phyloP scores from a whole-genome alignment of 2,113 vertebrate genomes.

The Daubentonia madagascariensis region DNA sequence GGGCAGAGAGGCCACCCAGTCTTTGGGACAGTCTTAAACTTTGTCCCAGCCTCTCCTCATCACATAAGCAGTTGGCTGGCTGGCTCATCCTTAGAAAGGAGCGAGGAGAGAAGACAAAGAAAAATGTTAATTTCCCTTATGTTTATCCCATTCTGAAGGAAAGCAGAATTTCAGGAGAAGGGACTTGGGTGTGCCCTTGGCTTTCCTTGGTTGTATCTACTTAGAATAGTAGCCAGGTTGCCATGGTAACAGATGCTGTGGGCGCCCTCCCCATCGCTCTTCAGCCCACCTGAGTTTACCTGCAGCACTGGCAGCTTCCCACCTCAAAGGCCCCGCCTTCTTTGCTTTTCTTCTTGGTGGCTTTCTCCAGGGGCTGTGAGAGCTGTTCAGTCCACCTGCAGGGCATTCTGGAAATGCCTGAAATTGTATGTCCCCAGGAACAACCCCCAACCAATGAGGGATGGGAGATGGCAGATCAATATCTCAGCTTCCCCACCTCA shows the following conservation, averaged over 20 bases:
- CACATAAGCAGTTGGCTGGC: neutral
- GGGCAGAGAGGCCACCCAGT: neutral
- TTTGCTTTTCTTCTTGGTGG: neutral
- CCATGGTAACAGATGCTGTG: neutral
- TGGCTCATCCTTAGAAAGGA: neutral
- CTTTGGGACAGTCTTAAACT: neutral
- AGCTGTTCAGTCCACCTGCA: neutral
- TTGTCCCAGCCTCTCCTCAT: neutral
- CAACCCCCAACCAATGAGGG: neutral
- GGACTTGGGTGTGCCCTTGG: neutral
- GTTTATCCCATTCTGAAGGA: neutral
- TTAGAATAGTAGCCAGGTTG: neutral
- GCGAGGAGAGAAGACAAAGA: neutral
- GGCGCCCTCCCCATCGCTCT: neutral
- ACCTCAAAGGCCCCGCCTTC: neutral
- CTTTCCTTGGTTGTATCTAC: neutral
- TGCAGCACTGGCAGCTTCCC: neutral
- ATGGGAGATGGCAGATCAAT: no score
- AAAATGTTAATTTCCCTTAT: neutral
- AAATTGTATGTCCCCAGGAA: neutral
- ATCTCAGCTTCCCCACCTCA: neutral
- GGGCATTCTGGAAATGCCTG: neutral
- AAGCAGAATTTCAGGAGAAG: neutral
- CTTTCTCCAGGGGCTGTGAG: neutral
- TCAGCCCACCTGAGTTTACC: neutral